A percentile compares a stretch with the other conserved stretches of the same genome.
These are phyloP conservation scores for Catostylus mosaicus DNA, from an alignment of 30 jellyfish, hydroid and myxozoan genomes.

Conservation along the genomic window DNA sequence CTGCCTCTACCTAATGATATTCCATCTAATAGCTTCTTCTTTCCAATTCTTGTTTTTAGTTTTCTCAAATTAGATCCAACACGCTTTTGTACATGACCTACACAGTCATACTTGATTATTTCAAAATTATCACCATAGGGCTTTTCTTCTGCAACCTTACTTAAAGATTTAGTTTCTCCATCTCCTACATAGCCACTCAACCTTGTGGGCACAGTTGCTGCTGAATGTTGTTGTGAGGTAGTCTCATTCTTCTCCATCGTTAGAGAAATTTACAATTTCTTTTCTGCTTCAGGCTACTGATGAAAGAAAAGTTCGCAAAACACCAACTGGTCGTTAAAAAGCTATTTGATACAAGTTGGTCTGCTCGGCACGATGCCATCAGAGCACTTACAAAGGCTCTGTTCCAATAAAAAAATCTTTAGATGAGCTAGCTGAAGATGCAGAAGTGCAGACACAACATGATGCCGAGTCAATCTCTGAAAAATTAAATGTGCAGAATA, in stretches of 20 bases:
- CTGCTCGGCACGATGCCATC: constrained; percentile 69
- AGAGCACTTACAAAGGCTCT: constrained; percentile 50
- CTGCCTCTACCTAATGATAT: too few relatives aligned
- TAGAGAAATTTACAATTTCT: constrained; percentile 50
- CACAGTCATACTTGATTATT: too few relatives aligned
- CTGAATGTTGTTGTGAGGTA: constrained; percentile 66
- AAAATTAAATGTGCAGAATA: constrained; percentile 26
- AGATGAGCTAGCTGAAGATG: constrained; percentile 56
- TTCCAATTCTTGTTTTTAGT: too few relatives aligned
- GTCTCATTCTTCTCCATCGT: constrained; percentile 63
- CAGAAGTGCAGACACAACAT: constrained; percentile 65
- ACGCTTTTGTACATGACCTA: too few relatives aligned
- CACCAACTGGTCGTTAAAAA: constrained; percentile 61
- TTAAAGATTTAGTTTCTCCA: background rate
- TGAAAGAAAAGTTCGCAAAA: constrained; percentile 53
- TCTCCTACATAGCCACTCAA: constrained; percentile 8
- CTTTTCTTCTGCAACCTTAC: background rate
- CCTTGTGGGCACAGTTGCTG: constrained; percentile 74
- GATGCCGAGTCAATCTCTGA: constrained; percentile 55
- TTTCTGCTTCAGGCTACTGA: constrained; percentile 55
- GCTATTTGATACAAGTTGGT: constrained; percentile 67
- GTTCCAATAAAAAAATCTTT: constrained; percentile 35
- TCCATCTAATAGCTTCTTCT: too few relatives aligned
- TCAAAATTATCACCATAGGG: constrained; percentile 55
- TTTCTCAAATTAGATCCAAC: too few relatives aligned